Evolutionary conservation across 2,888 invertebrate genomes (phyloP).

Genomic region (Molorchus minor): DNA sequence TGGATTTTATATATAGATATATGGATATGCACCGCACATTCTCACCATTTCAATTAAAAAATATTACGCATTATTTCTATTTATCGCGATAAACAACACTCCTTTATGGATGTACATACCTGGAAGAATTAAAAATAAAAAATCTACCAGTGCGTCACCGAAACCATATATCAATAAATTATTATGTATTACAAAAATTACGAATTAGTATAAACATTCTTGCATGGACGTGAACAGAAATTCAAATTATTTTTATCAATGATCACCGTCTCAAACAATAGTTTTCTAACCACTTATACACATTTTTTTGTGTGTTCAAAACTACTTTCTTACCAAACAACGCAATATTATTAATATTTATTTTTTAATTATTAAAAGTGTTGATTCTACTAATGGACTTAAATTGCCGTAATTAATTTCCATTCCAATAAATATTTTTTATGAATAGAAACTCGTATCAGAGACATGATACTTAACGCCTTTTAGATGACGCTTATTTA

Average conservation of each 20-base stretch:
- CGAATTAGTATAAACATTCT: conserved; percentile 23
- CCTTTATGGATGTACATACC: conserved; percentile 41
- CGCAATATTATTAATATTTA: too few species aligned
- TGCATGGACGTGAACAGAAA: conserved; percentile 25
- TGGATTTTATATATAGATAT: conserved; percentile 42
- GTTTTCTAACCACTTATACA: too few species aligned
- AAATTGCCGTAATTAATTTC: too few species aligned
- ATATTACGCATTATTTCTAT: conserved; percentile 42
- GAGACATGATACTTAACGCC: too few species aligned
- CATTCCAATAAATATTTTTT: too few species aligned
- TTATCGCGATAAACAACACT: conserved; percentile 37
- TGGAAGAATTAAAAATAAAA: conserved; percentile 38
- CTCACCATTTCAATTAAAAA: conserved; percentile 41
- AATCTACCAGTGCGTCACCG: conserved; percentile 31
- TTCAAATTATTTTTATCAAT: conserved; percentile 24
- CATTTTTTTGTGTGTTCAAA: too few species aligned
- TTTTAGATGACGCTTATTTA: too few species aligned
- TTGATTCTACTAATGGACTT: too few species aligned
- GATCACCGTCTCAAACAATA: conserved; percentile 1
- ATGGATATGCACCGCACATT: conserved; percentile 41
- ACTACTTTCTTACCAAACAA: too few species aligned
- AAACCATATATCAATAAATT: conserved; percentile 30
- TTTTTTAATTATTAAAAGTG: too few species aligned
- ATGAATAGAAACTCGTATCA: too few species aligned
- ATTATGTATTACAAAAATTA: conserved; percentile 30